Base-by-base conservation (phyloP, 2,888 invertebrate species). In the Sesia apiformis region DNA sequence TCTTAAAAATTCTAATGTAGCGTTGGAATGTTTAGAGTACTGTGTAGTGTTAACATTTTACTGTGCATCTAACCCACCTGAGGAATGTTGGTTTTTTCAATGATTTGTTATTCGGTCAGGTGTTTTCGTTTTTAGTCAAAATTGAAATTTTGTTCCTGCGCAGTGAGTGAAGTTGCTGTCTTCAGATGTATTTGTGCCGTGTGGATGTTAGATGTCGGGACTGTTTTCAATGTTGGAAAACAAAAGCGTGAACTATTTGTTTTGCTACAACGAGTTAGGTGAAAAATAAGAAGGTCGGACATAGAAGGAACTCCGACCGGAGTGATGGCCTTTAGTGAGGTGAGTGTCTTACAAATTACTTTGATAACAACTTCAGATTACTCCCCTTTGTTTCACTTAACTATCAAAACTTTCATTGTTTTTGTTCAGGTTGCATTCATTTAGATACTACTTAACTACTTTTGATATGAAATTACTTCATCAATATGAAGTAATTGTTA, bases 271-370 rank as follows among this genome's bases (percentile, higher is more conserved):
- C 74, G 81, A 78, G 83, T 74, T 80, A 81, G 83, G 70, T 80
- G 7, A 38, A 78, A 79, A 81, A 78, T 79, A 73, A 79, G 75
- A 84, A 87, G 89, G 88, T 89, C 82, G 87, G 85, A 84, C 78
- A 84, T 85, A 84, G 85, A 82, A 86, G 83, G 83, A 89, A 81
- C 81, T 85, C 83, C 90, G 87, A 90, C 86, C 88, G 80, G 91
- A 92, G 91, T 90, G 79, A 93, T 93, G 93, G 93, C 93, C 93
- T 93, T 93, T 92, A 93, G 93, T 92, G 93, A 94, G 93, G 93
- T 93, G 83, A 91, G 91, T 88, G 65, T 69, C 64, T 71, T 63
- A 40, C 40, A 4, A 39, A 23, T 46, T 46, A 46, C 46, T 46
- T 46, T 46, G 8, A 8, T 46, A 46, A 46, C 46, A 8, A 46